Percentiles rank a stretch among this genome's conserved stretches.
Conservation (phyloP, 2,797 vertebrate genomes). For the Mormyrus hasselquistii region DNA sequence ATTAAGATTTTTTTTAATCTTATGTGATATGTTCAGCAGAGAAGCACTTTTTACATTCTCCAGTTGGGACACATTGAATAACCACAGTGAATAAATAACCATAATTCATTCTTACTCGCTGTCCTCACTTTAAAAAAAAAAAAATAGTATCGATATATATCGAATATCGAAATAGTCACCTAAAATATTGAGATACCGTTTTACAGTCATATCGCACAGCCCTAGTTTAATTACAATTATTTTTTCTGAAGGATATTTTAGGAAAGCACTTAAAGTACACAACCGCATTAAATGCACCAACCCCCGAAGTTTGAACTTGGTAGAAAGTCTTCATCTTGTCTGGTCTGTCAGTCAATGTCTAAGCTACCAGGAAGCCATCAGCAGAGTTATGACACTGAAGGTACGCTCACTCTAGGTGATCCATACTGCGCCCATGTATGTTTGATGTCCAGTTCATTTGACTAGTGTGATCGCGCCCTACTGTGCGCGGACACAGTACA, state of each 20-base stretch:
- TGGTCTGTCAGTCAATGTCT: background rate
- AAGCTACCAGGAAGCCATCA: background rate
- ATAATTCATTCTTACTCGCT: too few relatives aligned
- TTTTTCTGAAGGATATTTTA: background rate
- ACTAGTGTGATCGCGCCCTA: background rate
- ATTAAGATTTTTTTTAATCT: too few relatives aligned
- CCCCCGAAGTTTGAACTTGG: background rate
- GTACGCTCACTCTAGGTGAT: background rate
- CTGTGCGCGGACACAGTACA: background rate
- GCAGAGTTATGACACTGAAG: background rate
- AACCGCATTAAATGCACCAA: background rate
- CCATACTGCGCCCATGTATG: background rate
- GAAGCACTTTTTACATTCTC: too few relatives aligned
- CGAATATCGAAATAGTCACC: background rate
- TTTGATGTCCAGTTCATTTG: background rate
- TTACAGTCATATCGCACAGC: background rate
- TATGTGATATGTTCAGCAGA: too few relatives aligned
- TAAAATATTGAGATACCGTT: background rate
- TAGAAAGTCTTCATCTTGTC: background rate
- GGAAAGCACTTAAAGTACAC: background rate
- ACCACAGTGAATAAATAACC: too few relatives aligned
- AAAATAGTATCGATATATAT: too few relatives aligned
- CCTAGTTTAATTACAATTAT: background rate
- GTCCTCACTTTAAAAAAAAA: too few relatives aligned
- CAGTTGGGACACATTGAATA: too few relatives aligned